Evolutionary conservation across 2,797 vertebrate species (phyloP).

Genomic region (Eremophila alpestris): DNA sequence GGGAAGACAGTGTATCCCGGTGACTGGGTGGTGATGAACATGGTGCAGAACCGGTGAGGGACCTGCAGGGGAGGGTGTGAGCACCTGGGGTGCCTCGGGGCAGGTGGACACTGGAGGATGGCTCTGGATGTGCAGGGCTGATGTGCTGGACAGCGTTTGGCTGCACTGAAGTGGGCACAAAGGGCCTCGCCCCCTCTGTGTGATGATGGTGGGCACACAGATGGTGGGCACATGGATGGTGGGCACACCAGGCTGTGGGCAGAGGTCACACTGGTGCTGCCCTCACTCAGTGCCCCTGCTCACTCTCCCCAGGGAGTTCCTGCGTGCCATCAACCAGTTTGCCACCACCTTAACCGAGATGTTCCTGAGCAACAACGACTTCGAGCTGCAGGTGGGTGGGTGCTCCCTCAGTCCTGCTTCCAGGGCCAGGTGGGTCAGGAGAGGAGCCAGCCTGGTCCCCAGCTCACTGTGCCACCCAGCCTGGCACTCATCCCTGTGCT

Average conservation of each 20-base stretch:
- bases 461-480: neutral
- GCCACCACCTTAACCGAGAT: neutral
- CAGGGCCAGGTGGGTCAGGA: no score
- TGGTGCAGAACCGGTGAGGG: conserved; percentile 71
- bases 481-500: neutral
- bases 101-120: rapidly evolving
- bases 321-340: conserved; percentile 57
- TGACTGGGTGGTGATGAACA: conserved; percentile 70
- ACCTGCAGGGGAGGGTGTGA: rapidly evolving
- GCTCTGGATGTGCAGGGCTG: rapidly evolving
- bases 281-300: neutral
- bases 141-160: rapidly evolving
- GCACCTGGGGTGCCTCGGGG: neutral
- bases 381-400: conserved; percentile 60
- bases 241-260: neutral
- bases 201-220: neutral
- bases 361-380: conserved; percentile 51
- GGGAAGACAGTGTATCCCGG: conserved; percentile 58
- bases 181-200: rapidly evolving
- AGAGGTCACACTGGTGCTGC: neutral
- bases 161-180: neutral
- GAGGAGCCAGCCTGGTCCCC: neutral
- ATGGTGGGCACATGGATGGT: neutral
- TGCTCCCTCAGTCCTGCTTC: rapidly evolving
- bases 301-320: conserved; percentile 35